Conservation (phyloP, 1,140 invertebrate genomes). For the Lucilia cuprina region DNA sequence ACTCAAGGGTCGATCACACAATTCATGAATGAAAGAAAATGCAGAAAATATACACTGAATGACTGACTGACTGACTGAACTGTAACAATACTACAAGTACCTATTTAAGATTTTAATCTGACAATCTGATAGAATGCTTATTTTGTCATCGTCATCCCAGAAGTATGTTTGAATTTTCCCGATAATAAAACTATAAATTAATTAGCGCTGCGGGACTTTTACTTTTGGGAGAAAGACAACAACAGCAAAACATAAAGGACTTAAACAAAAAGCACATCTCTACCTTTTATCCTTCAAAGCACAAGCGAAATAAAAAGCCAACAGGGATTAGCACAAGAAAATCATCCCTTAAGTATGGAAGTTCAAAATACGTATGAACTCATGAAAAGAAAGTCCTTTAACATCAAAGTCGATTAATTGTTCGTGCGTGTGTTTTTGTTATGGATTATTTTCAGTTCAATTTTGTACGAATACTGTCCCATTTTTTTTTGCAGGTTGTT, state of each 20-base stretch:
- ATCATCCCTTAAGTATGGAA: not conserved
- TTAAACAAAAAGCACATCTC: not conserved
- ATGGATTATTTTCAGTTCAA: too few species aligned
- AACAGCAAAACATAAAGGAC: not conserved
- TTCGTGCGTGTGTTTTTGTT: not conserved
- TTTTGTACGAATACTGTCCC: too few species aligned
- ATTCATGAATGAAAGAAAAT: not conserved
- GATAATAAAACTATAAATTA: constrained; percentile 62
- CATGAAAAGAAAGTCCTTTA: not conserved
- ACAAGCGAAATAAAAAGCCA: constrained; percentile 22
- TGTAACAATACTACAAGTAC: not conserved
- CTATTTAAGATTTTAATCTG: constrained; percentile 23
- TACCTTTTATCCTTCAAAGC: not conserved
- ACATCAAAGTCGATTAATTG: not conserved
- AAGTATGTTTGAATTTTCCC: constrained; percentile 32
- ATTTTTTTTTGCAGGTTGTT: not conserved
- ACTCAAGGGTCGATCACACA: not conserved
- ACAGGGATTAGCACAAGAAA: constrained; percentile 40
- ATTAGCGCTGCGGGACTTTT: constrained; percentile 61
- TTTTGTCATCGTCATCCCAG: not conserved
- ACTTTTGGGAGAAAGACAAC: not conserved
- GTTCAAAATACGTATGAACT: not conserved
- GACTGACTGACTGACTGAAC: not conserved
- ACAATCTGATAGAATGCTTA: not conserved
- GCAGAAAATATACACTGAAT: too few species aligned